Evolutionary conservation across 2,888 invertebrate genomes (phyloP), one percentile per base, ranked within the genome.

Genomic region (Coelinius sp.): DNA sequence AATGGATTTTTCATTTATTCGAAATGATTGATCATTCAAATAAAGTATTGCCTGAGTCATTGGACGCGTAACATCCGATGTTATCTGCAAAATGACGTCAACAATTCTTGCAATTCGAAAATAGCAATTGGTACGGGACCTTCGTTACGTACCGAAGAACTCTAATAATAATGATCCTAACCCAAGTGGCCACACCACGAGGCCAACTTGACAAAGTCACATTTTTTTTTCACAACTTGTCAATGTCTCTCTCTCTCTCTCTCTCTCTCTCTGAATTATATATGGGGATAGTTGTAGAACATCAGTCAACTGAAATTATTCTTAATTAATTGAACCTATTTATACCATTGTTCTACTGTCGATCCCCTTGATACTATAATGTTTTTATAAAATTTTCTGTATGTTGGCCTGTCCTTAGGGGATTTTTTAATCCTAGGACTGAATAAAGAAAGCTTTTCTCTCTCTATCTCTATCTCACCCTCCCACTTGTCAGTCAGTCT

Each of bases 91-190:
- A 27, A 46, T 46, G 44, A 46, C 44, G 46, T 46, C 25, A 65
- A 65, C 44, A 65, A 59, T 56, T 68, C 38, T 41, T 44, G 25
- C 25, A 46, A 59, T 59, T 27, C 24, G 10, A 44, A 59, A 27
- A 46, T 66, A 64, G 59, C 59, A 59, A 66, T 31, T 66, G 59
- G 56, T 66, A 66, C 49, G 49, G 59, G 67, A 71, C 71, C 71
- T 71, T 71, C 67, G 64, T 64, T 64, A 70, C 52, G 59, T 70
- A 46, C 49, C 22, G 38, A 49, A 52, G 49, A 70, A 68, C 44
- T 66, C 71, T 71, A 71, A 67, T 67, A 67, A 68, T 71, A 68
- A 63, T 71, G 49, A 68, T 62, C 20, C 24, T 59, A 59, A 59
- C 7, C 65, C 46, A 66, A 68, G 53, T 53, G 56, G 59, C 68